Evolutionary conservation across 2,797 vertebrate genomes (phyloP).

Genomic region (Helarctos malayanus): DNA sequence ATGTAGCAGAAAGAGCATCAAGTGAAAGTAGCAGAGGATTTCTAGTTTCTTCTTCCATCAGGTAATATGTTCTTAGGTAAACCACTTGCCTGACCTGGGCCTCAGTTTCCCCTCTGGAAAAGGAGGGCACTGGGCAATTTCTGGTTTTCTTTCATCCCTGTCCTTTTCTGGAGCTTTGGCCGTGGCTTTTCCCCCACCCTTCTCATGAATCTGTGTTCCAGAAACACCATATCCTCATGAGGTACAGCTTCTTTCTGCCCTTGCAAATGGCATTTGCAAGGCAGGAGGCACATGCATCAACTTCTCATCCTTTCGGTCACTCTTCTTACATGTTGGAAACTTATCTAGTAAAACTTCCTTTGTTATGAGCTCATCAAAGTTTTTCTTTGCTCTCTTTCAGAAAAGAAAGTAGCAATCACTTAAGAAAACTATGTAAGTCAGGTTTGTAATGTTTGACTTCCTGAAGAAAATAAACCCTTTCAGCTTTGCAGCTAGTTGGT

Average conservation of each 20-base stretch:
- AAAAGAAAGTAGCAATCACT: background rate
- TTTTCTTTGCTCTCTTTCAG: slow-evolving; percentile 9
- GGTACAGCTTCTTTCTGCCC: background rate
- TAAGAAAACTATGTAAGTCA: background rate
- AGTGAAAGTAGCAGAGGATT: background rate
- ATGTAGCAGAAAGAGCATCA: background rate
- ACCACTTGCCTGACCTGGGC: background rate
- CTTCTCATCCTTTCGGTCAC: background rate
- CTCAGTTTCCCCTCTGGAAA: background rate
- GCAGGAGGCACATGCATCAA: background rate
- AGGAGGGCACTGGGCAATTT: background rate
- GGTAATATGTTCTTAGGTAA: background rate
- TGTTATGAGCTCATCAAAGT: background rate
- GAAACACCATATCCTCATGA: background rate
- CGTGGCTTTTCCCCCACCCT: background rate
- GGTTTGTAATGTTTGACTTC: background rate
- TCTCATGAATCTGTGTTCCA: background rate
- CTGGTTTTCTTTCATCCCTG: background rate
- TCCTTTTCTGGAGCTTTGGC: background rate
- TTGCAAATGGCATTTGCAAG: slow-evolving; percentile 29
- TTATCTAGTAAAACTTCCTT: slow-evolving; percentile 7
- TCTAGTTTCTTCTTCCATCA: background rate
- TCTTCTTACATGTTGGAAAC: background rate
- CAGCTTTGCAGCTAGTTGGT: background rate
- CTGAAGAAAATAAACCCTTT: background rate